Evolutionary conservation across 2,797 vertebrate species (phyloP).

Genomic region (Paedocypris micromegethes): DNA sequence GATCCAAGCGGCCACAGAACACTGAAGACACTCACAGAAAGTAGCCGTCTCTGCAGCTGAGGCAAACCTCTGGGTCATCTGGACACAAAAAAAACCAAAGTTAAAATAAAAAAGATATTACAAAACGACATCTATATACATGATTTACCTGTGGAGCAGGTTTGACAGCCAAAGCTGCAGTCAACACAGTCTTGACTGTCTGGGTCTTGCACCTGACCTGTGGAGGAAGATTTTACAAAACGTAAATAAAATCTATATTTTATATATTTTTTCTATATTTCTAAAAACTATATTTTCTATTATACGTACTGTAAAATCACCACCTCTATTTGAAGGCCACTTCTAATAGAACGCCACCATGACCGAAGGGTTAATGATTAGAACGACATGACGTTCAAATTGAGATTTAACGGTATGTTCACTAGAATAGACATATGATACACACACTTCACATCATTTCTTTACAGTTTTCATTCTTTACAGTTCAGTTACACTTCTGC

Average conservation of each 20-base stretch:
- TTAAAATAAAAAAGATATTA: neutral
- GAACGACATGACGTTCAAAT: too few relatives aligned
- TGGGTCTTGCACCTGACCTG: slow-evolving; percentile 74
- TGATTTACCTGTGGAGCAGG: slow-evolving; percentile 69
- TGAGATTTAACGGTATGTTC: too few relatives aligned
- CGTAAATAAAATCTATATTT: neutral
- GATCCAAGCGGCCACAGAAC: neutral
- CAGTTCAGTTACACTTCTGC: too few relatives aligned
- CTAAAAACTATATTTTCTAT: too few relatives aligned
- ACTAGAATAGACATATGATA: too few relatives aligned
- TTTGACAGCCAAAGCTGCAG: slow-evolving; percentile 71
- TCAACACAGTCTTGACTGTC: slow-evolving; percentile 74
- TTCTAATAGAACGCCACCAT: too few relatives aligned
- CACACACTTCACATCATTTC: too few relatives aligned
- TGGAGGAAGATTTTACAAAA: slow-evolving; percentile 40
- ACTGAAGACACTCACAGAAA: slow-evolving; percentile 66
- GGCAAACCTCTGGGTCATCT: slow-evolving; percentile 70
- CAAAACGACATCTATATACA: neutral
- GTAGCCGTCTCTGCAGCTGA: slow-evolving; percentile 68
- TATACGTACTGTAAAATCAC: too few relatives aligned
- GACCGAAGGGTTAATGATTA: too few relatives aligned
- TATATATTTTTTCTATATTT: too few relatives aligned
- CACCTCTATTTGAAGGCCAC: too few relatives aligned
- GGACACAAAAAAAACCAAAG: slow-evolving; percentile 40
- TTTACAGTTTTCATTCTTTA: too few relatives aligned